Base-by-base conservation (phyloP, 2,888 invertebrate species). In the Linnaemya vulpina region DNA sequence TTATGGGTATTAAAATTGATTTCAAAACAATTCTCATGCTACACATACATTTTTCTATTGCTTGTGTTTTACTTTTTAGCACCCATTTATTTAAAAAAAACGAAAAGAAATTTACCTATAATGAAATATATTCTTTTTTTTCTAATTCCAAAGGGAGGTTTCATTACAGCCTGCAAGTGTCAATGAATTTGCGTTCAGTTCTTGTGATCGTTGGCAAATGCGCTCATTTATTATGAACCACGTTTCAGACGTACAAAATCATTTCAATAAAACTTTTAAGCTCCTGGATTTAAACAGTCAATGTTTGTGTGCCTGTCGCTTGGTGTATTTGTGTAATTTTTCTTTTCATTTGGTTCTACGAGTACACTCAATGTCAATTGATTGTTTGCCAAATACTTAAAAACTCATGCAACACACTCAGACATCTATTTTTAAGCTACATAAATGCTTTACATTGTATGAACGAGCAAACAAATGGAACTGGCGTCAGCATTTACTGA, bases 381-480 rank as follows among this genome's bases (percentile, higher is more conserved):
- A 82, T 79, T 85, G 75, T 85, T 82, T 85, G 85, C 78, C 85
- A 85, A 79, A 82, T 85, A 75, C 82, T 82, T 84, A 43, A 75
- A 80, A 65, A 73, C 55, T 68, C 68, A 71, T 46, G 35, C 70
- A 70, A 71, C 63, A 70, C 70, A 82, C 82, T 76, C 82, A 85
- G 85, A 82, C 85, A 78, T 82, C 70, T 81, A 71, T 74, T 71
- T 79, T 49, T 17, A 49, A 83, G 71, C 65, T 71, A 77, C 30
- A 30, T 5, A 30, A n/a, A n/a, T n/a, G n/a, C 58, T 71, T 83
- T 60, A 75, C 71, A 55, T 65, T 67, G 30, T 30, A 30, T 71
- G 58, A 82, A 75, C 67, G 62, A 65, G 67, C 46, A 71, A 71
- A 71, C 71, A 83, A 78, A 82, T 71, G 58, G 82, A 82, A 82